A percentile compares a stretch with the other conserved stretches of the same genome.
Evolutionary conservation across 2,888 invertebrate species (phyloP).

Genomic region (Drosophila helvetica): DNA sequence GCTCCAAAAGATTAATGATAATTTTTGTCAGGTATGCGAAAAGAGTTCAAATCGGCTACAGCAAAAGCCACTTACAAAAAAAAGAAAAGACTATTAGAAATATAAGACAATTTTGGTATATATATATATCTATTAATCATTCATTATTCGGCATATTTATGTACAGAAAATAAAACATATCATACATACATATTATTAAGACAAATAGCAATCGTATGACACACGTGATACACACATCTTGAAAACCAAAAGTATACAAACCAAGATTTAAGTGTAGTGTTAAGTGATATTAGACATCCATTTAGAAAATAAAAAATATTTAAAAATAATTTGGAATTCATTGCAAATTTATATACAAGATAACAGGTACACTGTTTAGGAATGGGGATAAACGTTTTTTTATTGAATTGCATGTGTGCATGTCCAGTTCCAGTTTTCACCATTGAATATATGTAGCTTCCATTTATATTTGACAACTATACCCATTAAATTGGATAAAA

Average conservation of each 20-base stretch:
- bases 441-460: not conserved
- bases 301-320: not conserved
- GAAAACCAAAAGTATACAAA: conserved; percentile 10
- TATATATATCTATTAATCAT: conserved; percentile 1
- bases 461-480: too few relatives aligned
- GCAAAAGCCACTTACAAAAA: not conserved
- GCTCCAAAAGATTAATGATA: not conserved
- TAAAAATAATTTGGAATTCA: not conserved
- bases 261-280: not conserved
- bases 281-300: not conserved
- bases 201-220: conserved; percentile 28
- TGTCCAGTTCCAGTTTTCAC: not conserved
- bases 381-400: not conserved
- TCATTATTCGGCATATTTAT: conserved; percentile 2
- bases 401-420: not conserved
- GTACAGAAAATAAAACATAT: conserved; percentile 8
- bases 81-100: conserved; percentile 11
- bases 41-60: not conserved
- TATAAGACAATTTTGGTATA: conserved; percentile 1
- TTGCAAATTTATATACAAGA: not conserved
- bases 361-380: not conserved
- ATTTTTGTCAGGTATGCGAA: not conserved
- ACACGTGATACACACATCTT: conserved; percentile 19
- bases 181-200: conserved; percentile 29
- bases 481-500: too few relatives aligned